Evolutionary conservation across 1,140 invertebrate genomes (phyloP).

Genomic region (Drosophila parabipectinata): DNA sequence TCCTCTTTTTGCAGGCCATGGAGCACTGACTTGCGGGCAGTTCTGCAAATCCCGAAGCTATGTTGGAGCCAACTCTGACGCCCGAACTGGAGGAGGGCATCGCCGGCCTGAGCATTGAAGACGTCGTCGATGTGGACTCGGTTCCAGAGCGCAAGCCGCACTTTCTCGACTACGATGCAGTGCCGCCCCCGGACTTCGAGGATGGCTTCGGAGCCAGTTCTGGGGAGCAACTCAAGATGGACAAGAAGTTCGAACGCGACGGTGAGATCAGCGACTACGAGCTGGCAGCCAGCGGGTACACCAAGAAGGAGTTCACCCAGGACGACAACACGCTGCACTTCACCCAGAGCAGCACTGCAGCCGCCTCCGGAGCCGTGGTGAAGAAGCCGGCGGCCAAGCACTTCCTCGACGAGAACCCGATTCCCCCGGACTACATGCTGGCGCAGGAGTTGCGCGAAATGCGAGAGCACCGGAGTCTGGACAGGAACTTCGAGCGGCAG

Average conservation of each 20-base stretch:
- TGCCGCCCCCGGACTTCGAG: constrained; percentile 85
- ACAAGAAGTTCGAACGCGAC: constrained; percentile 82
- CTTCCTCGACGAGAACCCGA: constrained; percentile 83
- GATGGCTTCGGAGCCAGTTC: constrained; percentile 66
- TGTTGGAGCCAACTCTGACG: constrained; percentile 61
- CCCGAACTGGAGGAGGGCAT: constrained; percentile 50
- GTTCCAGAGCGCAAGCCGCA: constrained; percentile 85
- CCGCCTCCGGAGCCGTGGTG: constrained; percentile 12
- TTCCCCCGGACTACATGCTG: constrained; percentile 82
- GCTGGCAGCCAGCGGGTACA: constrained; percentile 80
- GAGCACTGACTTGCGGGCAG: constrained; percentile 44
- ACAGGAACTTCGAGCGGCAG: constrained; percentile 79
- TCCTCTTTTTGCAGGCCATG: constrained; percentile 54
- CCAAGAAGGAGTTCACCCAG: constrained; percentile 82
- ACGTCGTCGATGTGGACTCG: constrained; percentile 68
- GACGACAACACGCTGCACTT: constrained; percentile 80
- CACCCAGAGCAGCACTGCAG: constrained; percentile 41
- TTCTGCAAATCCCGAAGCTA: constrained; percentile 19
- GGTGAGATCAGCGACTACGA: constrained; percentile 83
- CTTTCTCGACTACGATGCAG: constrained; percentile 87
- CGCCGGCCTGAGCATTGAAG: constrained; percentile 41
- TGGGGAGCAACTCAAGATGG: constrained; percentile 78
- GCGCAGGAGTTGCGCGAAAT: constrained; percentile 71
- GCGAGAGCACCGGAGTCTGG: constrained; percentile 78
- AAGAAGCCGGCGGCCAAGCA: constrained; percentile 69